Base-by-base conservation (phyloP, 2,888 invertebrate species). In the Nesidiocoris tenuis region DNA sequence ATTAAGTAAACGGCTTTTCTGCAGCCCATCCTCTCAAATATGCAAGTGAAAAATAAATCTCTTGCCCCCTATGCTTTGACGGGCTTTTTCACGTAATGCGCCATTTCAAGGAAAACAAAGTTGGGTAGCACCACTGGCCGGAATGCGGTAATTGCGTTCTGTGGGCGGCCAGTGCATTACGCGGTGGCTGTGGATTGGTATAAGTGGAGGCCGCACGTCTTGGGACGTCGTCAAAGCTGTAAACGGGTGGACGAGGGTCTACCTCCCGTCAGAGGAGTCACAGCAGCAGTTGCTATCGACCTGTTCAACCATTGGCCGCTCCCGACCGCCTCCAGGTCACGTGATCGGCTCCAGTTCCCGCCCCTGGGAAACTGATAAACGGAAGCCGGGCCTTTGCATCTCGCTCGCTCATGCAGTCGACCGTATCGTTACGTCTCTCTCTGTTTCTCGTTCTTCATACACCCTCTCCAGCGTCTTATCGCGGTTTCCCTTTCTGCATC, bases 291-390 rank as follows among this genome's bases (percentile, higher is more conserved):
- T 65, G 65, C 65, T 65, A 65, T 65, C 65, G 65, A 65, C 65
- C 65, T 65, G 65, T 39, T 65, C 65, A 65, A 39, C 65, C 65
- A 65, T 65, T 65, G 65, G 65, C 65, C 65, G 18, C 65, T 39
- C 54, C 65, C 65, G 65, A 19, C 65, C 65, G 39, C 65, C 65
- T 65, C 65, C 65, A 39, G 65, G 65, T 65, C 65, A 65, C 65
- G 65, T 65, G 65, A 65, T 65, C 25, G 65, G 65, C 17, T 19
- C 65, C 39, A 7, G 25, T 17, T 39, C 25, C 39, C 65, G 25
- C 65, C 65, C 65, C 65, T 39, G 65, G 7, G 63, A 39, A 65
- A 25, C 39, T 65, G 65, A 65, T 65, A 65, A 7, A 39, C 65
- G 65, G 54, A 18, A 65, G 25, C 17, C 39, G 17, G 12, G 12